Evolutionary conservation across 23 tunicate genomes (phyloP).

Genomic region (Halocynthia aurantium): DNA sequence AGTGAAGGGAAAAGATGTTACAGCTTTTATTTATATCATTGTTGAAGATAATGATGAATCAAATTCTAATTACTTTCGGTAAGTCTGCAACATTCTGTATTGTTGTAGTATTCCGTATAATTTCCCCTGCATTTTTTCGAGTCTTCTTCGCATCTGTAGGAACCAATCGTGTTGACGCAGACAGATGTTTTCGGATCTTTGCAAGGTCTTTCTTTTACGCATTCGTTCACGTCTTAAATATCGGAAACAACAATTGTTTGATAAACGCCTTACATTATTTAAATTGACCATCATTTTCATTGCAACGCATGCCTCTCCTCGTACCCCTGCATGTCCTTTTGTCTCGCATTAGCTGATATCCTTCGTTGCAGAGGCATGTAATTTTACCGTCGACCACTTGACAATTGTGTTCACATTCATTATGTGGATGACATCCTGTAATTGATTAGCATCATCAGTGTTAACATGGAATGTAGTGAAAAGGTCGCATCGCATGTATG

Average conservation of each 20-base stretch:
- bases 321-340: slow-evolving; percentile 17
- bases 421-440: too few species aligned
- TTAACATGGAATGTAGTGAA: too few species aligned
- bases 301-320: neutral
- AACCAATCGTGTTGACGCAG: slow-evolving; percentile 18
- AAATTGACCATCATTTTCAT: neutral
- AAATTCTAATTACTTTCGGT: neutral
- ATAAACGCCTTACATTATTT: neutral
- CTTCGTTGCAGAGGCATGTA: neutral
- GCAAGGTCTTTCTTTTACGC: slow-evolving; percentile 10
- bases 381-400: neutral
- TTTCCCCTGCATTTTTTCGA: neutral
- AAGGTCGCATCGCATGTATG: too few species aligned
- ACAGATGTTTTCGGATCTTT: neutral
- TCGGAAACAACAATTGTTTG: neutral
- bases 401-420: slow-evolving; percentile 8
- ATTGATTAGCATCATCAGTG: too few species aligned
- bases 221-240: slow-evolving; percentile 14
- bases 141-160: slow-evolving; percentile 13
- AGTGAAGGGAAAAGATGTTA: neutral
- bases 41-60: neutral
- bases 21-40: too few species aligned
- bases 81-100: slow-evolving; percentile 5
- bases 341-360: slow-evolving; percentile 11
- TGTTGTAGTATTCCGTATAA: neutral